Conservation (phyloP, 2,113 vertebrate genomes). For the Chaetorhynchus papuensis region DNA sequence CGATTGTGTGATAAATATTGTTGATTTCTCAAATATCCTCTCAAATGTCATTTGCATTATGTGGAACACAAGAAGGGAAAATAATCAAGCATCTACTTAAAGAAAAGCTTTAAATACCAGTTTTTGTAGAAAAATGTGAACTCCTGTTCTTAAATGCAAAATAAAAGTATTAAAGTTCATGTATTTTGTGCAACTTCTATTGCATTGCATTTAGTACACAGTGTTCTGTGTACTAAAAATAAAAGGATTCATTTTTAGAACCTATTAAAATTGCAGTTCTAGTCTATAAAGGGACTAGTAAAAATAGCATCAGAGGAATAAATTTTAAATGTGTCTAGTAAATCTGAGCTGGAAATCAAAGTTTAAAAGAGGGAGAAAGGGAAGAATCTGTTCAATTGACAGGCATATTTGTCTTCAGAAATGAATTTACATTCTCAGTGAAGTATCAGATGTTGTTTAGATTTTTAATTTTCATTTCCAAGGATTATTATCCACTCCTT, state of each 20-base stretch:
- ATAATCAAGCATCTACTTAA: background rate
- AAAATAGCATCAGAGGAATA: constrained; percentile 41
- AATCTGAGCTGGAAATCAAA: constrained; percentile 20
- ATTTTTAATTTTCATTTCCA: background rate
- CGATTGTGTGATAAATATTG: background rate
- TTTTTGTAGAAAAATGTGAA: background rate
- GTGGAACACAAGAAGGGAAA: background rate
- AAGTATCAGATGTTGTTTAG: background rate
- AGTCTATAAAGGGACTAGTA: constrained; percentile 14
- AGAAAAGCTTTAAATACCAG: background rate
- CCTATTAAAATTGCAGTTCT: constrained; percentile 18
- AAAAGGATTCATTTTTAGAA: constrained; percentile 30
- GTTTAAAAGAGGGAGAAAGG: background rate
- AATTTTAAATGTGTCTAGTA: background rate
- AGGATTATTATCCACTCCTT: background rate
- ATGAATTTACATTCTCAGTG: background rate
- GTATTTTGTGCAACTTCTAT: background rate
- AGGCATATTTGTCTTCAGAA: background rate
- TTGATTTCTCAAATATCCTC: background rate
- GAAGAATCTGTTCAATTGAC: background rate
- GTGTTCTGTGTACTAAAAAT: constrained; percentile 31
- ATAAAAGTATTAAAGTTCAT: background rate
- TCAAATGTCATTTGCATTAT: background rate
- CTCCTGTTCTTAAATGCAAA: background rate
- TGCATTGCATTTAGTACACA: background rate